Evolutionary conservation across 2,888 invertebrate species (phyloP), one percentile per base, ranked within the genome.

Genomic region (Harpagoxenus sublaevis): DNA sequence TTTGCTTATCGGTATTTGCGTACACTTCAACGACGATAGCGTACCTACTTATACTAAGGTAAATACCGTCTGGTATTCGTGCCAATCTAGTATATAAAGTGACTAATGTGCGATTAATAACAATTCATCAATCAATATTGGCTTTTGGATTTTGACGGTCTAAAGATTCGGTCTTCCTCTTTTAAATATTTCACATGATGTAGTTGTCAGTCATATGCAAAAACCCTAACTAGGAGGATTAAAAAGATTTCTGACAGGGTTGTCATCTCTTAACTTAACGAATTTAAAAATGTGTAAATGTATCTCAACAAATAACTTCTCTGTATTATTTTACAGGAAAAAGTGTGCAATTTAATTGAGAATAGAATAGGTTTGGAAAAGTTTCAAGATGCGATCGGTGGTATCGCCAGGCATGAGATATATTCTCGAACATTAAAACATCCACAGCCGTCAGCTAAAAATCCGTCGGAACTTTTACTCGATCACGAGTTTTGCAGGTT

Each of bases 401-500:
- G 98, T 90, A 97, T 99, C 81, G 97, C 98, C 0, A 97, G 98
- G 75, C 98, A 98, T 94, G 99, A 99, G 95, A 96, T 97, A 62
- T 99, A 99, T 95, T 98, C 98, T 82, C 97, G 97, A 93, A 98
- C 99, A 23, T 97, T 98, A 31, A 99, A 99, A 94, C 98, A 98
- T 92, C 99, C 99, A 0, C 99, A 99, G 95, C 96, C 98, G 48
- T 96, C 97, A 65, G 98, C 97, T 15, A 97, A 97, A 94, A 96
- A 96, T 79, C 96, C 98, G 3, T 95, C 96, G 0, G 99, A 99
- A 87, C 96, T 99, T 28, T 95, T 99, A 79, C 96, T 99, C 62
- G 99, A 99, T 95, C 98, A 98, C 94, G 98, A 99, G 95, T 99
- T 99, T 96, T 99, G 99, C 93, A 97, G 97, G 93, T 96, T 99